phyloP scores from a whole-genome alignment of 2,113 vertebrate genomes.

The Archilochus colubris region DNA sequence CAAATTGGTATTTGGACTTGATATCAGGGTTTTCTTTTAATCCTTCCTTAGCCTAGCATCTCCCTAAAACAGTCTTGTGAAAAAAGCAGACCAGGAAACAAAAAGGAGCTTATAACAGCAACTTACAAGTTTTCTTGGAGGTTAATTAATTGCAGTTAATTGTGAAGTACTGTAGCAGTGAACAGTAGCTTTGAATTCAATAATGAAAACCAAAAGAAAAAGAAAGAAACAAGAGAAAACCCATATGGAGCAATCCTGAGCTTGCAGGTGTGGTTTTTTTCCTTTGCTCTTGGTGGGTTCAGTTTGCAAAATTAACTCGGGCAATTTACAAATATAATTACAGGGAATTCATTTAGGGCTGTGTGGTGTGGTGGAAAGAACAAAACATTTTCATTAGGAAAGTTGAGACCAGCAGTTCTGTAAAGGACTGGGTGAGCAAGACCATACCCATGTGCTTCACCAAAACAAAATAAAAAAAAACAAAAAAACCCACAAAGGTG shows the following conservation, averaged over 20 bases:
- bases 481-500: not conserved
- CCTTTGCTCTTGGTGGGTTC: not conserved
- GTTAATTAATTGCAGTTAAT: constrained; percentile 74
- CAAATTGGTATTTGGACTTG: not conserved
- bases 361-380: constrained; percentile 5
- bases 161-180: constrained; percentile 18
- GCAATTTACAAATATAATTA: constrained; percentile 55
- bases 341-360: constrained; percentile 31
- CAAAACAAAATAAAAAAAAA: too few species aligned
- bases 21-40: constrained; percentile 5
- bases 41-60: constrained; percentile 25
- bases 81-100: not conserved
- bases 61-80: constrained; percentile 15
- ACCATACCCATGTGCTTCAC: fast-evolving
- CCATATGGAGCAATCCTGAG: constrained; percentile 13
- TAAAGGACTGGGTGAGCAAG: not conserved
- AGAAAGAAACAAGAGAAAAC: not conserved
- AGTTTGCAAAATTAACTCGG: constrained; percentile 25
- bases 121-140: constrained; percentile 26
- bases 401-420: not conserved
- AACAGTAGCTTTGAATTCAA: constrained; percentile 46
- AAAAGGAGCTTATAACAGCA: constrained; percentile 13
- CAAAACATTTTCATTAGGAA: constrained; percentile 34
- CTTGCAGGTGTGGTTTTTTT: not conserved
- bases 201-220: not conserved